These are phyloP conservation scores for Drosophila aff. DNA, from an alignment of 1,140 invertebrate genomes.

Conservation along the genomic window DNA sequence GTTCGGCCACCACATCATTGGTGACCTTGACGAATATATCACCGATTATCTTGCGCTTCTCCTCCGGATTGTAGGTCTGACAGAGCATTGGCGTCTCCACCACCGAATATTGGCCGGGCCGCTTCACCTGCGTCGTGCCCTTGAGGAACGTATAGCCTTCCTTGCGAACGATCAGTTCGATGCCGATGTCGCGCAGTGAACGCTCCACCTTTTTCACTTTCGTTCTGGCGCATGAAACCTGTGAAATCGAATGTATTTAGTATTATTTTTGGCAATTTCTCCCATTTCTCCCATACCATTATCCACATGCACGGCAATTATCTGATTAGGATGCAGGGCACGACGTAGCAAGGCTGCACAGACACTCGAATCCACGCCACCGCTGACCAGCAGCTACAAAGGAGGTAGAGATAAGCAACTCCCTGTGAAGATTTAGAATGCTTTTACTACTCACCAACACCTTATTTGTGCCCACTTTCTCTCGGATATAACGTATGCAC, in stretches of 20 bases:
- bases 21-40: slow-evolving; percentile 98
- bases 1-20: slow-evolving; percentile 92
- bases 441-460: slow-evolving; percentile 91
- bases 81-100: slow-evolving; percentile 94
- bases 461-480: slow-evolving; percentile 96
- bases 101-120: slow-evolving; percentile 86
- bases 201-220: slow-evolving; percentile 95
- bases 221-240: slow-evolving; percentile 98
- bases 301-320: slow-evolving; percentile 98
- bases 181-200: slow-evolving; percentile 93
- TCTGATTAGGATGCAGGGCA: slow-evolving; percentile 94
- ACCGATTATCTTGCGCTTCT: slow-evolving; percentile 99
- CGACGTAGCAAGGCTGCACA: slow-evolving; percentile 97
- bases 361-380: slow-evolving; percentile 99
- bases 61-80: slow-evolving; percentile 95
- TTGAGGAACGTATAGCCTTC: slow-evolving; percentile 91
- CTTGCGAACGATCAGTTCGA: slow-evolving; percentile 93
- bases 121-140: slow-evolving; percentile 90
- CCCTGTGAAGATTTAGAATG: neutral
- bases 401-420: neutral
- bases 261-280: neutral
- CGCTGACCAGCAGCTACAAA: slow-evolving; percentile 94
- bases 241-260: neutral
- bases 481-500: slow-evolving; percentile 97
- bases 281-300: slow-evolving; percentile 93